Percentiles rank a stretch among this genome's conserved stretches.
phyloP scores from a whole-genome alignment of 2,113 vertebrate genomes.

The Urocitellus parryii region DNA sequence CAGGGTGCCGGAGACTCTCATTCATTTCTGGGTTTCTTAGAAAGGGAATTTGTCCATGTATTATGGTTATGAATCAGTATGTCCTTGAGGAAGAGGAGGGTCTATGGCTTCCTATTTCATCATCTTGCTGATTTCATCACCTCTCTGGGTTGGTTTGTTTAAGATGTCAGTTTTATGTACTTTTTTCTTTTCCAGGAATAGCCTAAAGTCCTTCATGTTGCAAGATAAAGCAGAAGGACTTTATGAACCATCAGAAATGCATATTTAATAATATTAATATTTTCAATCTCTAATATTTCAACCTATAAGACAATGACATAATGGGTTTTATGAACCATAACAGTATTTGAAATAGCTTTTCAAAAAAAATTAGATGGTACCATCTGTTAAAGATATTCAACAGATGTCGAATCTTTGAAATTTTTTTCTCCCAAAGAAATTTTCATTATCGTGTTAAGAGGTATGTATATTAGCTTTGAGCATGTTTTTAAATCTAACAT shows the following conservation, averaged over 20 bases:
- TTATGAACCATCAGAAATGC: not conserved
- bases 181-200: not conserved
- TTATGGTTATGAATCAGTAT: not conserved
- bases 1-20: not conserved
- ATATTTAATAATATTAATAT: slow-evolving; percentile 12
- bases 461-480: not conserved
- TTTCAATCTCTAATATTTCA: not conserved
- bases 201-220: not conserved
- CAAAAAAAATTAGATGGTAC: slow-evolving; percentile 29
- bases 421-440: slow-evolving; percentile 22
- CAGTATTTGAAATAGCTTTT: slow-evolving; percentile 39
- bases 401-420: not conserved
- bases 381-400: slow-evolving; percentile 41
- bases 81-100: too few relatives aligned
- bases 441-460: not conserved
- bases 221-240: slow-evolving; percentile 24
- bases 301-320: slow-evolving; percentile 24
- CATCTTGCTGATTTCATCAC: not conserved
- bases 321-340: slow-evolving; percentile 30
- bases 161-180: not conserved
- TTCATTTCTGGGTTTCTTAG: not conserved
- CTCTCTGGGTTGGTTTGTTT: not conserved
- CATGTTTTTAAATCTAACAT: not conserved
- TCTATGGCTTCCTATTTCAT: not conserved
- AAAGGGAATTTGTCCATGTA: not conserved